Percentiles rank a stretch among this genome's conserved stretches.
Conservation (phyloP, 2,797 vertebrate genomes). For the Crocodylus rhombifer region DNA sequence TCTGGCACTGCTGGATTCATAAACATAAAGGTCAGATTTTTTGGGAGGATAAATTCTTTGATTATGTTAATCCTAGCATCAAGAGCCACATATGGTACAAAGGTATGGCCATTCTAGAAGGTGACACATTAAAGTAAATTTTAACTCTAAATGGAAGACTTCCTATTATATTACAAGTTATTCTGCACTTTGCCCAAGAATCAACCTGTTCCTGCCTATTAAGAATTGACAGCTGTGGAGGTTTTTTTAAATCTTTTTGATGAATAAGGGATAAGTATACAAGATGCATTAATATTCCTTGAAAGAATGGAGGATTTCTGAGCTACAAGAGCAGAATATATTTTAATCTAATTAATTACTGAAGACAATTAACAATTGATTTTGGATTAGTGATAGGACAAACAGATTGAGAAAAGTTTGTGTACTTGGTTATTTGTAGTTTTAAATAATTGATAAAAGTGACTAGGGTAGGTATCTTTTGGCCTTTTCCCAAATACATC, state of each 20-base stretch:
- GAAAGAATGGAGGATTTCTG: constrained; percentile 42
- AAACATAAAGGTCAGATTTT: too few species aligned
- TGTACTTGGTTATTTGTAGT: not conserved
- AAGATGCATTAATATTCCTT: not conserved
- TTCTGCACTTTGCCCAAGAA: not conserved
- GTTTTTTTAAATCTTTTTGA: not conserved
- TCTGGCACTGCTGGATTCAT: not conserved
- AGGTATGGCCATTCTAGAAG: not conserved
- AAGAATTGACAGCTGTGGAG: not conserved
- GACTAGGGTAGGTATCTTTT: not conserved
- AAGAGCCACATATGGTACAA: not conserved
- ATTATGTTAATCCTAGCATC: not conserved
- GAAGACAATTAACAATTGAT: constrained; percentile 23
- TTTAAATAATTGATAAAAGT: not conserved
- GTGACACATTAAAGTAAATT: not conserved
- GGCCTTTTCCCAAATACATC: not conserved
- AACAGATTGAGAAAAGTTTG: not conserved
- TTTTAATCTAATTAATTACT: constrained; percentile 41
- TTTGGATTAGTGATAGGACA: constrained; percentile 16
- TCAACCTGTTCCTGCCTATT: not conserved
- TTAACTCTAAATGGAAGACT: not conserved
- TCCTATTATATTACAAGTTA: not conserved
- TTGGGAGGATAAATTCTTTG: not conserved
- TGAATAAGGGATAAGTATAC: constrained; percentile 36
- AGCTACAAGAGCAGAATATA: not conserved